Percentiles rank a stretch among this genome's conserved stretches.
Conservation (phyloP, 2,113 vertebrate species). For the Parotia lawesii region DNA sequence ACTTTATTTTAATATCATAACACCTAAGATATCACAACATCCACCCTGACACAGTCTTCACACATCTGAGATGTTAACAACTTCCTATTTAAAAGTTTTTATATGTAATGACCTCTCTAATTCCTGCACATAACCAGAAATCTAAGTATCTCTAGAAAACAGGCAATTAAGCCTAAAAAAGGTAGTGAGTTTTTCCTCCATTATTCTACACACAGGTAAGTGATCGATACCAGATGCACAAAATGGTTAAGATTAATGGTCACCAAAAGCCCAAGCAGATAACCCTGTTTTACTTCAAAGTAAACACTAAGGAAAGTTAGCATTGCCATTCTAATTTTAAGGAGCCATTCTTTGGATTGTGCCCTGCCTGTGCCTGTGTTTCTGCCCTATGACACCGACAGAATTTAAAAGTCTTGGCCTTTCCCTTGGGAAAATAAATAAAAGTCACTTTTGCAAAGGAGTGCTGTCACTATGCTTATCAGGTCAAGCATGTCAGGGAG, state of each 20-base stretch:
- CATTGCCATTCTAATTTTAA: neutral
- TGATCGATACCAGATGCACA: neutral
- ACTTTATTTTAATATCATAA: neutral
- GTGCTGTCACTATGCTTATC: neutral
- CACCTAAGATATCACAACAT: neutral
- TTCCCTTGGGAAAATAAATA: neutral
- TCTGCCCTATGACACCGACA: neutral
- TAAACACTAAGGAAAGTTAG: neutral
- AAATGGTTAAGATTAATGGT: neutral
- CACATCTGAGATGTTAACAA: neutral
- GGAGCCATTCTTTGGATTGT: neutral
- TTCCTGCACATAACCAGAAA: neutral
- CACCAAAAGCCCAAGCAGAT: neutral
- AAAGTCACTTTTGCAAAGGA: neutral
- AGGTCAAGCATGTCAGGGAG: neutral
- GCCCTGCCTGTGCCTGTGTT: neutral
- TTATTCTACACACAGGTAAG: neutral
- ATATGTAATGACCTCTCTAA: neutral
- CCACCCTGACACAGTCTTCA: neutral
- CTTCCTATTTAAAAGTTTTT: neutral
- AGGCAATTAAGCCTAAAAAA: neutral
- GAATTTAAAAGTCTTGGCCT: neutral
- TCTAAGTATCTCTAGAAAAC: neutral
- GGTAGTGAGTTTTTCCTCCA: rapidly evolving
- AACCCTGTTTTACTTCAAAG: neutral